Percentiles rank a stretch among this genome's conserved stretches.
Evolutionary conservation across 2,888 invertebrate species (phyloP).

Genomic region (Rhimphoctona megacephalus): DNA sequence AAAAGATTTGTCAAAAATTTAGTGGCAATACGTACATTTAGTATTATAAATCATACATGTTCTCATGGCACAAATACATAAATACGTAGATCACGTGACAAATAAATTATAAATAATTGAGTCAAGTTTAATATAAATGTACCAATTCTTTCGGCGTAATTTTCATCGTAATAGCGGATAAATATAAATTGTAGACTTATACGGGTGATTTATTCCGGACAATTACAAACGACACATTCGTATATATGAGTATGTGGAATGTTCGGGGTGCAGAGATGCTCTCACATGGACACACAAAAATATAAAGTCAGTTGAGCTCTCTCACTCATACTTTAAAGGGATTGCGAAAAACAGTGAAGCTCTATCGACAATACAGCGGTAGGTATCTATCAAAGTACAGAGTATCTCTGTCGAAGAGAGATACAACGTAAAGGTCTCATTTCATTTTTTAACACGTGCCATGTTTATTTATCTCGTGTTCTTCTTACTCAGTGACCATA

Average conservation of each 20-base stretch:
- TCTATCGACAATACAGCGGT: not conserved
- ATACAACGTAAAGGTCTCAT: not conserved
- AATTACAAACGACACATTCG: not conserved
- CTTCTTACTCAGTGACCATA: not conserved
- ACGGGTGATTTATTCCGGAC: not conserved
- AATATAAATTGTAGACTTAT: not conserved
- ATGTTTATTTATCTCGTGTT: not conserved
- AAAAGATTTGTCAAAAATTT: not conserved
- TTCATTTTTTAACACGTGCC: not conserved
- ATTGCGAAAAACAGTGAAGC: not conserved
- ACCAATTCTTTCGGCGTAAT: not conserved
- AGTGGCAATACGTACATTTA: not conserved
- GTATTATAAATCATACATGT: not conserved
- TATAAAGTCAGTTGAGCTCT: not conserved
- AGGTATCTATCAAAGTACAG: not conserved
- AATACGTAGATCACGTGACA: not conserved
- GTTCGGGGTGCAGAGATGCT: not conserved
- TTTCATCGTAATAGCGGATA: not conserved
- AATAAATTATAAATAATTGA: not conserved
- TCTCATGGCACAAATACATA: not conserved
- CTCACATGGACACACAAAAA: not conserved
- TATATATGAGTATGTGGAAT: not conserved
- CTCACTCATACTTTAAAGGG: not conserved
- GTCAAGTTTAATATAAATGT: constrained; percentile 4
- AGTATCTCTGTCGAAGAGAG: not conserved